Evolutionary conservation across 2,888 invertebrate genomes (phyloP).

Genomic region (Ichneumoninae sp.): DNA sequence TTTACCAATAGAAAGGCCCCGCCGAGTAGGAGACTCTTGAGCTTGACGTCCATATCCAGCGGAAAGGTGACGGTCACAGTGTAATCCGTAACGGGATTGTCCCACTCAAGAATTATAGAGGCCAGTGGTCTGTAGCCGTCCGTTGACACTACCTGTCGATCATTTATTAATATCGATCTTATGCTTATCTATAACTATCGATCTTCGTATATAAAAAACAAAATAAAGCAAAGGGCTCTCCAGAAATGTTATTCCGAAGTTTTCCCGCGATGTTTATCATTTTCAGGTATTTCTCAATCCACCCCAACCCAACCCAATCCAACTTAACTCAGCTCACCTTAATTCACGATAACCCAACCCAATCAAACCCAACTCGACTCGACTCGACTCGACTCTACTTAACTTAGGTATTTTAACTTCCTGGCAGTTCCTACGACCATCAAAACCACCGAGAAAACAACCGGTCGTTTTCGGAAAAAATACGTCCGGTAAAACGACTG

Average conservation of each 20-base stretch:
- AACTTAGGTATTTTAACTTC: too few relatives aligned
- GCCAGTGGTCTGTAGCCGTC: constrained; percentile 88
- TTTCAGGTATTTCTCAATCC: too few relatives aligned
- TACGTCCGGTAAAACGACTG: too few relatives aligned
- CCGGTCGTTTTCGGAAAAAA: too few relatives aligned
- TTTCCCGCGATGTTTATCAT: too few relatives aligned
- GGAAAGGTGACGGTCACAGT: constrained; percentile 92
- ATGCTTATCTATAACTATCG: not conserved
- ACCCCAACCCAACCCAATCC: too few relatives aligned
- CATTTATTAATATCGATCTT: not conserved
- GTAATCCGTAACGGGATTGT: constrained; percentile 89
- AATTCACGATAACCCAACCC: too few relatives aligned
- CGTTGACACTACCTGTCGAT: constrained; percentile 73
- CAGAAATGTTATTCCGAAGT: not conserved
- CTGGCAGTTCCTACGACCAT: too few relatives aligned
- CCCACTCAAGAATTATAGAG: constrained; percentile 90
- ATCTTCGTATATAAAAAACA: not conserved
- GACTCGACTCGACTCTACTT: too few relatives aligned
- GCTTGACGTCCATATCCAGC: constrained; percentile 89
- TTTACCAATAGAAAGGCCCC: constrained; percentile 92
- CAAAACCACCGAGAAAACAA: too few relatives aligned
- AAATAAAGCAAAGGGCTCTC: not conserved
- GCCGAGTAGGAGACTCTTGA: constrained; percentile 92
- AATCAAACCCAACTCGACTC: too few relatives aligned
- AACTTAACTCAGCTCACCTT: too few relatives aligned